Conservation (phyloP, 2,888 invertebrate species). For the Rhagonycha lutea region DNA sequence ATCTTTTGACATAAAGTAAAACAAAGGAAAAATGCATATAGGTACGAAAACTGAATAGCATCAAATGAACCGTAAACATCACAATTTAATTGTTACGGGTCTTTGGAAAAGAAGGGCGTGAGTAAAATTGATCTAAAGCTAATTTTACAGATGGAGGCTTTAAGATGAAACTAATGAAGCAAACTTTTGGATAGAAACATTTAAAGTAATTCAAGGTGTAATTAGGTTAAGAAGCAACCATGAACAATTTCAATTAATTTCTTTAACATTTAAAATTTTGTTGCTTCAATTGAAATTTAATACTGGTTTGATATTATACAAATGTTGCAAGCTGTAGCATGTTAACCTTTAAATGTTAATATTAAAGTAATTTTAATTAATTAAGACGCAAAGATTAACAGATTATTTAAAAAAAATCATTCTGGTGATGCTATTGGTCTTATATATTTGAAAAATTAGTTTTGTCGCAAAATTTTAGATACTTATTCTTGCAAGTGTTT, state of each 20-base stretch:
- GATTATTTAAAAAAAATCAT: background rate
- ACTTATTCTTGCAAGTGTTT: background rate
- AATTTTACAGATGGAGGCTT: background rate
- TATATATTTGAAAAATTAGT: too few relatives aligned
- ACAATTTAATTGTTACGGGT: too few relatives aligned
- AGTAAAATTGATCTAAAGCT: too few relatives aligned
- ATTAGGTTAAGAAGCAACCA: background rate
- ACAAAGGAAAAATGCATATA: too few relatives aligned
- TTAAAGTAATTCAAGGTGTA: background rate
- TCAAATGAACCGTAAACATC: too few relatives aligned
- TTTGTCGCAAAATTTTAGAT: background rate
- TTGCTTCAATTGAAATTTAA: background rate
- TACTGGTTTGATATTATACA: background rate
- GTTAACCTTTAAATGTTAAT: background rate
- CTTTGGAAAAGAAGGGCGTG: too few relatives aligned
- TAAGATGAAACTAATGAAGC: background rate
- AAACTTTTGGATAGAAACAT: background rate
- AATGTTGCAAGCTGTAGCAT: background rate
- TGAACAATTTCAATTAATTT: background rate
- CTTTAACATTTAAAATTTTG: background rate
- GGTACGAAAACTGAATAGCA: too few relatives aligned
- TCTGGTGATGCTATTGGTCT: too few relatives aligned
- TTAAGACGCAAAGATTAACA: background rate
- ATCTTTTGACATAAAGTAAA: too few relatives aligned
- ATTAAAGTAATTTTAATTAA: background rate